phyloP scores from a whole-genome alignment of 2,888 invertebrate species.

The Aspidapion aeneum region DNA sequence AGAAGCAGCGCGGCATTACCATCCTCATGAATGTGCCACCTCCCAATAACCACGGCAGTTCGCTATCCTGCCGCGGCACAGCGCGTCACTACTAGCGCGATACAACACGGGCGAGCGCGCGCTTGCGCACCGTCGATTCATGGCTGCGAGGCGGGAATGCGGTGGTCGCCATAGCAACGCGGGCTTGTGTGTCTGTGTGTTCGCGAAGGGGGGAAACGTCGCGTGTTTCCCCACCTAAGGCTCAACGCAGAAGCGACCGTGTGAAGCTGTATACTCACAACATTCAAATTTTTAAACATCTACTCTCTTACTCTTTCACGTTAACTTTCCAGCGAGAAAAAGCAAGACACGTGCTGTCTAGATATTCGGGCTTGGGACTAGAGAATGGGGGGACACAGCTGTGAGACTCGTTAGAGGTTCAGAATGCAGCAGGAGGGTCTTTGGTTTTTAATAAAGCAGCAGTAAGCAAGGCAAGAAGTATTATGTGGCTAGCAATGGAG shows the following conservation, averaged over 20 bases:
- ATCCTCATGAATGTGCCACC: no score
- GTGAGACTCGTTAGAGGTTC: neutral
- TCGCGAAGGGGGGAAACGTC: no score
- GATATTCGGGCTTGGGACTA: no score
- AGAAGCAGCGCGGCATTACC: constrained; percentile 24
- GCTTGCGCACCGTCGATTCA: constrained; percentile 41
- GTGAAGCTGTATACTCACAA: no score
- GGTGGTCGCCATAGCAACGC: constrained; percentile 48
- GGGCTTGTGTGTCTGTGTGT: constrained; percentile 16
- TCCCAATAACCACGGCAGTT: constrained; percentile 32
- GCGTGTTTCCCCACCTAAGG: neutral
- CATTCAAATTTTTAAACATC: no score
- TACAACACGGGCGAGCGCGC: no score
- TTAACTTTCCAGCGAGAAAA: no score
- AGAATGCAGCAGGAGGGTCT: neutral
- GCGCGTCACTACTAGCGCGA: constrained; percentile 35
- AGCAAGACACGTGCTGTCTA: no score
- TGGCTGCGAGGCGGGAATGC: constrained; percentile 52
- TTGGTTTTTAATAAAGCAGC: neutral
- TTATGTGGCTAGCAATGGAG: no score
- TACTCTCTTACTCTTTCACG: no score
- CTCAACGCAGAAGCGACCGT: neutral
- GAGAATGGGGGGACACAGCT: neutral
- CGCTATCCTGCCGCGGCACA: constrained; percentile 38
- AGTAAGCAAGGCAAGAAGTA: neutral